Base-by-base conservation (phyloP, 2,797 vertebrate species). In the Dipus sagitta region DNA sequence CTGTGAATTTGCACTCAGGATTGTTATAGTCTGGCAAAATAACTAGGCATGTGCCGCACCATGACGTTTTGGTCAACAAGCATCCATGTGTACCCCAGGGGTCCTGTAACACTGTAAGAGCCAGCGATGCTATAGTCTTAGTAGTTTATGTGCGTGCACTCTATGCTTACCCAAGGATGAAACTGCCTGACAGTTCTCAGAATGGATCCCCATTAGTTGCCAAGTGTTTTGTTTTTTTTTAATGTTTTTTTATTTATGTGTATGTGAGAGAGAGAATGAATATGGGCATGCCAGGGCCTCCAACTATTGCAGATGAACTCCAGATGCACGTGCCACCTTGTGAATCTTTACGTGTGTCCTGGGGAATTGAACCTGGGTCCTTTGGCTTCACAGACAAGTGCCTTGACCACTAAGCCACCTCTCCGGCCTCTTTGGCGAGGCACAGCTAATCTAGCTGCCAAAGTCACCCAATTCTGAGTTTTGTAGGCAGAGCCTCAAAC, bases 401-500 rank as follows among this genome's bases (percentile, higher is more conserved):
- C 9, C 42, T 47, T 47, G 42, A 47, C 42, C 42, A 47, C 42
- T 47, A 47, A 47, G 10, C 64, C 34, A 18, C n/a, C 38, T 58
- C 54, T 47, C 62, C 26, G 32, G n/a, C 75, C 72, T 76, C 42
- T 47, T 47, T 47, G 42, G 42, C 9, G 42, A 47, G 42, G 42
- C 42, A 47, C 9, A 47, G 42, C 42, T 47, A 47, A 3, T 47
- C 42, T 47, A 47, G 9, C 42, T 47, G 6, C 47, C 47, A 47
- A 47, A 47, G 47, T 47, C 7, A 47, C 47, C 47, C 47, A 47
- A 47, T 47, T 78, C 88, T 74, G 80, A 32, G 26, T 24, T 75
- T 77, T 52, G 1, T 84, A 83, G 64, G 15, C 26, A 94, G 28
- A 92, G n/a, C 30, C 71, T 58, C 64, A 75, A 94, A 91, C 76